Conservation (phyloP, 2,797 vertebrate species). For the Eupleurogrammus muticus region DNA sequence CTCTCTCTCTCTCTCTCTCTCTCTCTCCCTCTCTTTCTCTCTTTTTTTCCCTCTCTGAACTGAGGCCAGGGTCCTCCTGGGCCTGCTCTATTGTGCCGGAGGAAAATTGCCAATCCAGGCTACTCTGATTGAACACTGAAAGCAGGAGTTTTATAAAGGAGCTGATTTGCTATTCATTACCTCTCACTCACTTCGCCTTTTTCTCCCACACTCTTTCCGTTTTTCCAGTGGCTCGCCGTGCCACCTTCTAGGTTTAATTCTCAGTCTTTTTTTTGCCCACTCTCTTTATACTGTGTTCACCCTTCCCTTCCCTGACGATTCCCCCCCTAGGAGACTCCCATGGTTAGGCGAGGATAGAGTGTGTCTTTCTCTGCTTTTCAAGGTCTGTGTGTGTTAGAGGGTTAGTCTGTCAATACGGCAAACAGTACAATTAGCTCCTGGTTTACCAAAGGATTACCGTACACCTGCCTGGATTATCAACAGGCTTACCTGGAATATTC, state of each 20-base stretch:
- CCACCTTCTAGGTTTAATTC: conserved; percentile 63
- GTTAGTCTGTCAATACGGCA: conserved; percentile 66
- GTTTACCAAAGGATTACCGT: conserved; percentile 72
- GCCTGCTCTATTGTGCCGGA: conserved; percentile 76
- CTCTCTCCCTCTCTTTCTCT: neutral
- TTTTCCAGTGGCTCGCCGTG: conserved; percentile 58
- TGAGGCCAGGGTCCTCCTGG: conserved; percentile 71
- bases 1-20: conserved; percentile 16
- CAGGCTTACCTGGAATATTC: conserved; percentile 43
- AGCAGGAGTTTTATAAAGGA: conserved; percentile 82
- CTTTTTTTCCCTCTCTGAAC: conserved; percentile 57
- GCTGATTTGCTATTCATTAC: conserved; percentile 86
- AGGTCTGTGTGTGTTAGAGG: conserved; percentile 26
- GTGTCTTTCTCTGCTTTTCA: conserved; percentile 44
- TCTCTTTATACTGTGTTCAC: conserved; percentile 55
- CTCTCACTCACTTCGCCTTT: conserved; percentile 65
- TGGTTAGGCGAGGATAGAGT: conserved; percentile 54
- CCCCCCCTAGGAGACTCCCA: conserved; percentile 44
- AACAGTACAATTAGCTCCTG: conserved; percentile 70
- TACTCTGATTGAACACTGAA: conserved; percentile 82
- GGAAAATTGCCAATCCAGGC: conserved; percentile 82
- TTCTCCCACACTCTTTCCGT: conserved; percentile 60
- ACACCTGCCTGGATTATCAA: conserved; percentile 68
- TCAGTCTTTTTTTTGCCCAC: conserved; percentile 50
- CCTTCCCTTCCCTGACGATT: conserved; percentile 42